Conservation (phyloP, 23 tunicate genomes). For the Trididemnum nubilum region DNA sequence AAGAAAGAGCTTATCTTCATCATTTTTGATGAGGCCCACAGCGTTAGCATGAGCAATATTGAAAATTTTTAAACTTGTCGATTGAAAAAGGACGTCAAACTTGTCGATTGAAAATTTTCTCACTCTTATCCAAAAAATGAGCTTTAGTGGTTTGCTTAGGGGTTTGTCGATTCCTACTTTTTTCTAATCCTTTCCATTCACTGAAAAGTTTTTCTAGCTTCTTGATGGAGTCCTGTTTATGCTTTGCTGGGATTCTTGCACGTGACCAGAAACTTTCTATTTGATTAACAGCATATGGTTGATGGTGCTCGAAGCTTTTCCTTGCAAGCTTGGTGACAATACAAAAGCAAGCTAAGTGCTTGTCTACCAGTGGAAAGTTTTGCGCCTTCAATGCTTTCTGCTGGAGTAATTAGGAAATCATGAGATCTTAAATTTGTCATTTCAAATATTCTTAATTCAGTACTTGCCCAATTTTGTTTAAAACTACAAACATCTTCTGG, state of each 20-base stretch:
- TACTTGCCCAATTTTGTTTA: neutral
- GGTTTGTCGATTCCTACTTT: neutral
- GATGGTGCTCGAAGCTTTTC: slow-evolving; percentile 2
- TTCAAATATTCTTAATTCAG: neutral
- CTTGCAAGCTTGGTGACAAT: neutral
- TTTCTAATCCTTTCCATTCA: neutral
- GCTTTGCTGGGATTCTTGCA: slow-evolving; percentile 7
- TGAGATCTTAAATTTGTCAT: neutral
- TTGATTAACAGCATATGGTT: slow-evolving; percentile 4
- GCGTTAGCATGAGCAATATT: slow-evolving; percentile 16
- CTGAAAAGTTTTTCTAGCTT: neutral
- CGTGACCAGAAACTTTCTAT: slow-evolving; percentile 1
- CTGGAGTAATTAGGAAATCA: neutral
- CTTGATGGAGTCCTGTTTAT: neutral
- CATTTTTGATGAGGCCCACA: slow-evolving; percentile 10
- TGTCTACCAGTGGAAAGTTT: slow-evolving; percentile 14
- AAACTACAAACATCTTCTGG: neutral
- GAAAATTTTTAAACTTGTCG: neutral
- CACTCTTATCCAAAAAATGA: neutral
- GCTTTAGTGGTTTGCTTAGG: neutral
- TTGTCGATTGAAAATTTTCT: neutral
- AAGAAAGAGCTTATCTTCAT: slow-evolving; percentile 1
- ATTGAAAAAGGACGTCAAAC: no score
- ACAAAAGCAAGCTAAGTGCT: neutral
- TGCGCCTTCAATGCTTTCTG: slow-evolving; percentile 29